Evolutionary conservation across 1,140 invertebrate genomes (phyloP), one percentile per base, ranked within the genome.

Genomic region (Halesus radiatus): DNA sequence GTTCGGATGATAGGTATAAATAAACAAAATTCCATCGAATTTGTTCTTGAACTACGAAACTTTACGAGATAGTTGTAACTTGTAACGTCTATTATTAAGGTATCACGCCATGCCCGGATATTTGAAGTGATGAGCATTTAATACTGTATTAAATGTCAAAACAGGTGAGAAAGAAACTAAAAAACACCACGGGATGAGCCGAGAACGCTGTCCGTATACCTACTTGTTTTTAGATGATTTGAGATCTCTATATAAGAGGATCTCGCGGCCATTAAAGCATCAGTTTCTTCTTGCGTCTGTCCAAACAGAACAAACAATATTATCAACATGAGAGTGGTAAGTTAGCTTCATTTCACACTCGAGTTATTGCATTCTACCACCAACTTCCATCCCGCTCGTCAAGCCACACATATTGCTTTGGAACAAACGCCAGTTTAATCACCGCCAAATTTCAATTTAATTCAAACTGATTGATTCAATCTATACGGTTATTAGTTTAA

Each of bases 101-200:
- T 18, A 18, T 23, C 22, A 58, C n/a, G 56, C 56, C 56, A 58
- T 58, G 56, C 29, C 29, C 26, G 45, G 32, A 74, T 66, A 29
- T 74, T 62, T 56, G 22, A 56, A 50, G 77, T 78, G 77, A 79
- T 76, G 76, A 60, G 45, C 76, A 78, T 76, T 56, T 79, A 79
- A 82, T 79, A 79, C 76, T 60, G 78, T 70, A 77, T 45, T 68
- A 83, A 83, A 83, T 83, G 81, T 83, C 81, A 83, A 83, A 83
- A 76, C 64, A 80, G 62, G 68, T 76, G 60, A 37, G 60, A 77
- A 73, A 81, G 66, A 70, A 70, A 78, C 52, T 45, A 54, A 77
- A 72, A 81, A 76, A 76, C 32, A 56, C n/a, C 37, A 37, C 62
- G 81, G 78, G 81, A 80, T 82, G 81, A 82, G 81, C 45, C 70